These are phyloP conservation scores for Brachyalestes nurse DNA, from an alignment of 2,797 vertebrate species.

Conservation along the genomic window DNA sequence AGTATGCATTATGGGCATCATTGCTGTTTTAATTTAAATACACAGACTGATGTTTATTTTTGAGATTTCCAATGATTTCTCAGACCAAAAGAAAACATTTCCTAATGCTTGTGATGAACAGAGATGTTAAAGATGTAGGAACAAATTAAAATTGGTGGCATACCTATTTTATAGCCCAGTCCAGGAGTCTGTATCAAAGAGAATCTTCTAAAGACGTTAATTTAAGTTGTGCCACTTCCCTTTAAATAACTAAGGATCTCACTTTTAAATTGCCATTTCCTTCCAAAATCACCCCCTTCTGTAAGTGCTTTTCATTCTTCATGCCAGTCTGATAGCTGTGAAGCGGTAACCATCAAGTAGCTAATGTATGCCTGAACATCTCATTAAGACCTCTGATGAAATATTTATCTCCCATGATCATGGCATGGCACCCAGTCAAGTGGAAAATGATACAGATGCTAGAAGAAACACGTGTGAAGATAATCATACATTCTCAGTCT, in stretches of 20 bases:
- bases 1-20: not conserved
- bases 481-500: conserved; percentile 8
- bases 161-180: conserved; percentile 26
- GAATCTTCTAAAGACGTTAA: not conserved
- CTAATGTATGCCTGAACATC: conserved; percentile 68
- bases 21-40: not conserved
- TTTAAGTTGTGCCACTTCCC: not conserved
- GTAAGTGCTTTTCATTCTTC: conserved; percentile 60
- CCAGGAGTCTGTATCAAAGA: conserved; percentile 13
- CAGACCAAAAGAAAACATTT: not conserved
- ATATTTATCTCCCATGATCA: conserved; percentile 72
- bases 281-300: conserved; percentile 30
- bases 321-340: conserved; percentile 61
- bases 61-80: not conserved
- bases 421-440: conserved; percentile 62
- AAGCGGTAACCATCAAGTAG: conserved; percentile 58
- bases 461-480: conserved; percentile 1
- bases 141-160: conserved; percentile 18
- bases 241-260: conserved; percentile 11
- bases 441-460: conserved; percentile 63
- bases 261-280: conserved; percentile 25
- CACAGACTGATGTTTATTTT: not conserved
- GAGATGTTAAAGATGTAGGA: conserved; percentile 23
- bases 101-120: conserved; percentile 8
- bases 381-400: conserved; percentile 72